Evolutionary conservation across 2,113 vertebrate species (phyloP).

Genomic region (Tragulus kanchil): DNA sequence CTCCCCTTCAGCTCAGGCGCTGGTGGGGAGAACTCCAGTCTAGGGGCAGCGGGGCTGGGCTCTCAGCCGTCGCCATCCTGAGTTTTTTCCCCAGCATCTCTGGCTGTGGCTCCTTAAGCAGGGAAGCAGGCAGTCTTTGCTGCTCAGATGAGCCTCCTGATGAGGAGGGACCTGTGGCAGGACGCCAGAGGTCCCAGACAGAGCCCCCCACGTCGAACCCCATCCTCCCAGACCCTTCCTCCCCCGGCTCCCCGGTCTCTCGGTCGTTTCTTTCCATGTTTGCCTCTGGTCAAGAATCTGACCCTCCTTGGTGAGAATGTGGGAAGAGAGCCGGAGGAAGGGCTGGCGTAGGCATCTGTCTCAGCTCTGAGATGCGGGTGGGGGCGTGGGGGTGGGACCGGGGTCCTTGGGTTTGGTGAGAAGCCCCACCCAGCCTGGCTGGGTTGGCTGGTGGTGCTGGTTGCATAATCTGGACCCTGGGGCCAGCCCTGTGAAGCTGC

Average conservation of each 20-base stretch:
- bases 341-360: not conserved
- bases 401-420: conserved; percentile 48
- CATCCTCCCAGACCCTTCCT: not conserved
- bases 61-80: not conserved
- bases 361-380: not conserved
- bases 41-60: not conserved
- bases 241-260: not conserved
- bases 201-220: not conserved
- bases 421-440: conserved; percentile 66
- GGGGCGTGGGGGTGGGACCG: not conserved
- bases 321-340: not conserved
- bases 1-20: not conserved
- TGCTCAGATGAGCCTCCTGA: conserved; percentile 54
- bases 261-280: not conserved
- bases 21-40: not conserved
- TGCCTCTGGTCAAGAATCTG: conserved; percentile 43
- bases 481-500: conserved; percentile 80
- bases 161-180: conserved; percentile 47
- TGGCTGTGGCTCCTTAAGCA: conserved; percentile 43
- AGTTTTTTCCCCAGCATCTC: not conserved
- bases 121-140: conserved; percentile 64
- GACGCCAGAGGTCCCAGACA: not conserved
- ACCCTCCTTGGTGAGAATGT: not conserved
- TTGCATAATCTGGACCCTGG: conserved; percentile 82
- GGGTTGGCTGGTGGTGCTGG: conserved; percentile 66